phyloP scores from a whole-genome alignment of 2,888 invertebrate genomes.

The Phania funesta region DNA sequence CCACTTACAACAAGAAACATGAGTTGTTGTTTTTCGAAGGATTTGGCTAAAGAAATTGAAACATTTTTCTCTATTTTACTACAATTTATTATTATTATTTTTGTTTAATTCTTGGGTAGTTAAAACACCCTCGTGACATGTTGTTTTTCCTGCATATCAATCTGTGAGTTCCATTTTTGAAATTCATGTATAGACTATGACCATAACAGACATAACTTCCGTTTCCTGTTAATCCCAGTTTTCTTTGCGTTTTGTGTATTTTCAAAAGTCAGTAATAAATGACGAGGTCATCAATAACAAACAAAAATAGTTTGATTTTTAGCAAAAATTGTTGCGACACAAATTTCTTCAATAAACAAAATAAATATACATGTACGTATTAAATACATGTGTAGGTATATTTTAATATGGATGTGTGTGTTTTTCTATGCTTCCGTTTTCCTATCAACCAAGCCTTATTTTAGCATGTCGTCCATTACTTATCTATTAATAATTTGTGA shows the following conservation, averaged over 20 bases:
- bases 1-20: constrained; percentile 54
- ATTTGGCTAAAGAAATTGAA: constrained; percentile 48
- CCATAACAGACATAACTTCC: constrained; percentile 58
- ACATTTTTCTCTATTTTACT: constrained; percentile 49
- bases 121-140: constrained; percentile 64
- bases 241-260: constrained; percentile 12
- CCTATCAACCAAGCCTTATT: constrained; percentile 36
- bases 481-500: constrained; percentile 43
- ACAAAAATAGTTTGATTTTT: constrained; percentile 35
- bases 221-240: constrained; percentile 67
- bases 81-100: constrained; percentile 44
- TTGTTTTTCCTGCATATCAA: constrained; percentile 16
- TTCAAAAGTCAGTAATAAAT: constrained; percentile 33
- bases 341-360: constrained; percentile 49
- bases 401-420: not conserved
- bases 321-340: constrained; percentile 22
- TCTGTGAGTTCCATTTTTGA: not conserved
- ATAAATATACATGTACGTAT: not conserved
- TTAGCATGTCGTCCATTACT: constrained; percentile 45
- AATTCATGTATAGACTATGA: not conserved
- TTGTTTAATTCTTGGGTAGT: constrained; percentile 25
- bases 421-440: not conserved
- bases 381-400: not conserved
- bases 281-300: constrained; percentile 56
- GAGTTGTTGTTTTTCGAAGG: constrained; percentile 48